These are phyloP conservation scores for Esperia sulphurella DNA, from an alignment of 2,888 invertebrate species.

Conservation along the genomic window DNA sequence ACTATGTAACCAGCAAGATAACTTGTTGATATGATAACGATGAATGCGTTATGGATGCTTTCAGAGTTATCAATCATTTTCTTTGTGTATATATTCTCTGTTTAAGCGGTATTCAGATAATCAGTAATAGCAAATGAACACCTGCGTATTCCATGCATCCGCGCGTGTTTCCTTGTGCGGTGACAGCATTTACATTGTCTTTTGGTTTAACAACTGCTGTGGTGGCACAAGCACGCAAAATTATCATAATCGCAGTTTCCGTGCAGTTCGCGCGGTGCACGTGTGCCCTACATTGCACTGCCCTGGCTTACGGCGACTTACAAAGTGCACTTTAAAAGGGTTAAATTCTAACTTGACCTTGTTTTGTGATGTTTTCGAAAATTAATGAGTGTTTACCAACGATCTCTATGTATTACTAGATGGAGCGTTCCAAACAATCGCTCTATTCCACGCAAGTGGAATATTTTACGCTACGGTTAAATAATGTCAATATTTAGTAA, in stretches of 20 bases:
- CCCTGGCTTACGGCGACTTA: not conserved
- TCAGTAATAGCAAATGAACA: conserved; percentile 20
- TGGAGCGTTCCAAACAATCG: too few species aligned
- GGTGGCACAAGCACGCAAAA: not conserved
- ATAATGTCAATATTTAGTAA: too few species aligned
- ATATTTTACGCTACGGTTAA: too few species aligned
- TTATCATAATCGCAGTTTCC: not conserved
- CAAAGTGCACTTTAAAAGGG: too few species aligned
- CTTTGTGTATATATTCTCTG: not conserved
- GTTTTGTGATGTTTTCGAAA: too few species aligned
- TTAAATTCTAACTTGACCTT: not conserved
- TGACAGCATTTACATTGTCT: conserved; percentile 1
- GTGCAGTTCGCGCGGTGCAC: not conserved
- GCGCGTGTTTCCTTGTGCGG: conserved; percentile 10
- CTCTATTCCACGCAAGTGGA: too few species aligned
- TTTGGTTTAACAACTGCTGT: not conserved
- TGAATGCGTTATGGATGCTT: not conserved
- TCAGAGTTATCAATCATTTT: not conserved
- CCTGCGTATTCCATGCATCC: conserved; percentile 56
- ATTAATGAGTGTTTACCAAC: not conserved
- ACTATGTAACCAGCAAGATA: too few species aligned
- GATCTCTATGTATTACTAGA: too few species aligned
- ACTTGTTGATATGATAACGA: not conserved
- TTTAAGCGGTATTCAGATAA: not conserved
- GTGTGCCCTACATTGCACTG: not conserved